Evolutionary conservation across 1,140 invertebrate genomes (phyloP).

Genomic region (Polypedilum pembai): DNA sequence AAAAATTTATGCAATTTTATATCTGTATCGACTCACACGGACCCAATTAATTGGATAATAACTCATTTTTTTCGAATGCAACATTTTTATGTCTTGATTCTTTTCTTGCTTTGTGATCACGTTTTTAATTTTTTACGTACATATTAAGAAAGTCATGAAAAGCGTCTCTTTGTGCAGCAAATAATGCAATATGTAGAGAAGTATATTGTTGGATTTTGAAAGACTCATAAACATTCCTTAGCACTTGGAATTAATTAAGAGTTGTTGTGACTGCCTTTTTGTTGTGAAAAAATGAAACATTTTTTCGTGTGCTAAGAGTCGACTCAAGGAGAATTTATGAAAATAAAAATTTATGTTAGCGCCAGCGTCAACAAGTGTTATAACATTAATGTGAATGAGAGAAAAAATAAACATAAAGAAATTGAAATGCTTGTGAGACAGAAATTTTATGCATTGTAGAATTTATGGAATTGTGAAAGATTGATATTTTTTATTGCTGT

Average conservation of each 20-base stretch:
- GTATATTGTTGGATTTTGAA: neutral
- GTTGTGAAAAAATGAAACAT: slow-evolving; percentile 1
- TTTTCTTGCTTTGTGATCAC: neutral
- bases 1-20: neutral
- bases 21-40: neutral
- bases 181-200: neutral
- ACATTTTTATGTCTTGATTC: neutral
- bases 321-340: neutral
- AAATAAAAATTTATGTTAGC: slow-evolving; percentile 19
- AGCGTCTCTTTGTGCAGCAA: neutral
- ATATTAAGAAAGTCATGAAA: too few relatives aligned
- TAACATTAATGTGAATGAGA: neutral
- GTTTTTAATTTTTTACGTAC: neutral
- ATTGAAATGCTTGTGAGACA: too few relatives aligned
- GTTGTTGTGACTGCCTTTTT: slow-evolving; percentile 1
- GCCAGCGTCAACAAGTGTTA: slow-evolving; percentile 15
- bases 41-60: slow-evolving; percentile 13
- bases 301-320: neutral
- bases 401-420: neutral
- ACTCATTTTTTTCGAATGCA: neutral
- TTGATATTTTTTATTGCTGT: too few relatives aligned
- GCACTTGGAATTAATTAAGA: slow-evolving; percentile 7
- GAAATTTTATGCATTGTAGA: too few relatives aligned
- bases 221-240: slow-evolving; percentile 13
- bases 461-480: too few relatives aligned